Conservation (phyloP, 1,140 invertebrate species). For the Drosophila pandora region DNA sequence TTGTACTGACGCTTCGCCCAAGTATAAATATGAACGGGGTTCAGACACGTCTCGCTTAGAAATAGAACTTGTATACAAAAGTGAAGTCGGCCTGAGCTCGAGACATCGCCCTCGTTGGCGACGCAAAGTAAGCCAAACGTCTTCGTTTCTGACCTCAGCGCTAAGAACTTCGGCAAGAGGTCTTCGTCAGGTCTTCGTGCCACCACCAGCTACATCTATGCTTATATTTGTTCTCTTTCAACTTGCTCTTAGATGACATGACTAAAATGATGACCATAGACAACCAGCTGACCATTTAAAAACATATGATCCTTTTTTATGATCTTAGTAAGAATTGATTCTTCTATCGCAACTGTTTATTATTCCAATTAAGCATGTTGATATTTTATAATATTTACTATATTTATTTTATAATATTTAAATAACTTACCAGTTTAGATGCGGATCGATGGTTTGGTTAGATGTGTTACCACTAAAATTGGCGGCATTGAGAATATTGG, state of each 20-base stretch:
- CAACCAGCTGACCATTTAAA: not conserved
- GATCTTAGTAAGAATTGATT: too few relatives aligned
- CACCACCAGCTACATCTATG: slow-evolving; percentile 23
- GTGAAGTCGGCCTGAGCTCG: slow-evolving; percentile 37
- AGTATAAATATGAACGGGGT: slow-evolving; percentile 81
- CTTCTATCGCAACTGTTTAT: too few relatives aligned
- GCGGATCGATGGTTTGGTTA: not conserved
- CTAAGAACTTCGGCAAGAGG: slow-evolving; percentile 30
- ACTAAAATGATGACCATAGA: not conserved
- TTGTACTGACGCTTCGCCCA: slow-evolving; percentile 71
- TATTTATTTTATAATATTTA: not conserved
- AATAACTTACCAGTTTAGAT: not conserved
- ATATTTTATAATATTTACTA: not conserved
- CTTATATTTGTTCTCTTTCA: slow-evolving; percentile 48
- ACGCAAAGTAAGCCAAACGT: slow-evolving; percentile 74
- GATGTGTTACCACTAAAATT: not conserved
- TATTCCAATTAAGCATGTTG: too few relatives aligned
- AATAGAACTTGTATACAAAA: slow-evolving; percentile 76
- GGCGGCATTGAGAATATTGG: not conserved
- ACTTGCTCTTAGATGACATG: slow-evolving; percentile 36
- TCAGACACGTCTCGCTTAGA: slow-evolving; percentile 70
- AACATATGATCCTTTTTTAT: not conserved
- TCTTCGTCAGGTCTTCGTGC: slow-evolving; percentile 39
- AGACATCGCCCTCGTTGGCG: slow-evolving; percentile 32
- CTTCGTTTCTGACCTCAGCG: slow-evolving; percentile 53